phyloP scores from a whole-genome alignment of 2,888 invertebrate species.

The Lepidochitona cinerea region DNA sequence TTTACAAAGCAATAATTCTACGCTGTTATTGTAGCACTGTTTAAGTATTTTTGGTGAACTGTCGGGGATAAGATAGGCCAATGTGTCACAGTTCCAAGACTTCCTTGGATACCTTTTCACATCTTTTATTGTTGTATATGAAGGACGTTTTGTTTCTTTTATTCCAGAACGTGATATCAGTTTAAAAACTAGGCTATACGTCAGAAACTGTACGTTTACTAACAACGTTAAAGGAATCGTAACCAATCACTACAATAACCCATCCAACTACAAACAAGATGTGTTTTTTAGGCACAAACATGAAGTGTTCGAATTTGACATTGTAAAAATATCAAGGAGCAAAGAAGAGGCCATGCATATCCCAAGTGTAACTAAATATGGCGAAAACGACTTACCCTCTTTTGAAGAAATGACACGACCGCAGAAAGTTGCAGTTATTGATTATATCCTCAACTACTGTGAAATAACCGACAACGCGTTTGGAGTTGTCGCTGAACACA shows the following conservation, averaged over 20 bases:
- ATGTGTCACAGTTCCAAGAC: no score
- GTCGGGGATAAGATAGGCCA: no score
- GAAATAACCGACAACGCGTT: constrained; percentile 88
- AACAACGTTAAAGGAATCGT: constrained; percentile 61
- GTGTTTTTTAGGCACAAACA: constrained; percentile 63
- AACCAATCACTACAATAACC: constrained; percentile 69
- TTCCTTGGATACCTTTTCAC: no score
- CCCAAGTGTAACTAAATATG: constrained; percentile 69
- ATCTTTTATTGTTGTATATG: no score
- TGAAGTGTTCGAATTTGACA: constrained; percentile 57
- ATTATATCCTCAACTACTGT: constrained; percentile 88
- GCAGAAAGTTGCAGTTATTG: constrained; percentile 91
- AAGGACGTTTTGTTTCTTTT: no score
- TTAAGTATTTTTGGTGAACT: no score
- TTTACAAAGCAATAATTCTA: no score
- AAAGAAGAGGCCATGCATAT: constrained; percentile 63
- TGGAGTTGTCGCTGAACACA: constrained; percentile 87
- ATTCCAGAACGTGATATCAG: no score
- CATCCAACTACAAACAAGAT: constrained; percentile 66
- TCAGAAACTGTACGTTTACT: constrained; percentile 51
- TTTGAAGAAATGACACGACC: constrained; percentile 72
- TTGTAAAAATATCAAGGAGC: constrained; percentile 51
- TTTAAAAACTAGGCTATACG: constrained; percentile 37
- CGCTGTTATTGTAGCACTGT: no score
- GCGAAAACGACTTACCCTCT: constrained; percentile 66